Evolutionary conservation across 2,888 invertebrate genomes (phyloP).

Genomic region (Didymodactylos carnosus): DNA sequence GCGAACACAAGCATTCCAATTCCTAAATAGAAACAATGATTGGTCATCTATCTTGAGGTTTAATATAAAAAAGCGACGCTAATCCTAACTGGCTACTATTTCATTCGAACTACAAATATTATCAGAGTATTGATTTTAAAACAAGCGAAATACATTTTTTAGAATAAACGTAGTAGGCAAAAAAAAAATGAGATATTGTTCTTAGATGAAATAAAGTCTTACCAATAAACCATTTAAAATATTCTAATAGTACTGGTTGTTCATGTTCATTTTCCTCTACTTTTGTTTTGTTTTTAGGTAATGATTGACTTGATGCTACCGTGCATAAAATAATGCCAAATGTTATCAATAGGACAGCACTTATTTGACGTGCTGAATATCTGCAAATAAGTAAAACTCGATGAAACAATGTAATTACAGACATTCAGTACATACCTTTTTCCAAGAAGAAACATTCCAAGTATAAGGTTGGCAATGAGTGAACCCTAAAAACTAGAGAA

Average conservation of each 20-base stretch:
- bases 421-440: conserved; percentile 38
- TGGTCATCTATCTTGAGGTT: too few relatives aligned
- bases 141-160: too few relatives aligned
- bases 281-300: conserved; percentile 2
- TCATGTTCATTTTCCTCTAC: neutral
- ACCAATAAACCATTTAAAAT: neutral
- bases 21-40: conserved; percentile 33
- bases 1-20: conserved; percentile 64
- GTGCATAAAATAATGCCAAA: conserved; percentile 77
- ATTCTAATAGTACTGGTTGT: too few relatives aligned
- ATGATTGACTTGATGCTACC: conserved; percentile 45
- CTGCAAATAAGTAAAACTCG: conserved; percentile 19
- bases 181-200: too few relatives aligned
- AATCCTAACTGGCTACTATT: neutral
- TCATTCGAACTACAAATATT: too few relatives aligned
- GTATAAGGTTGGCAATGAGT: conserved; percentile 79
- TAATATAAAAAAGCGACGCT: neutral
- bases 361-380: conserved; percentile 61
- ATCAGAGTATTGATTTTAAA: too few relatives aligned
- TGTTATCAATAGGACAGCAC: conserved; percentile 76
- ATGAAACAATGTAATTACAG: too few relatives aligned
- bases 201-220: too few relatives aligned
- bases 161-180: too few relatives aligned
- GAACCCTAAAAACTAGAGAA: conserved; percentile 46
- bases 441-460: conserved; percentile 71